Base-by-base conservation (phyloP, 30 jellyfish, hydroid and myxozoan species). In the Pseudorhiza aurosa region DNA sequence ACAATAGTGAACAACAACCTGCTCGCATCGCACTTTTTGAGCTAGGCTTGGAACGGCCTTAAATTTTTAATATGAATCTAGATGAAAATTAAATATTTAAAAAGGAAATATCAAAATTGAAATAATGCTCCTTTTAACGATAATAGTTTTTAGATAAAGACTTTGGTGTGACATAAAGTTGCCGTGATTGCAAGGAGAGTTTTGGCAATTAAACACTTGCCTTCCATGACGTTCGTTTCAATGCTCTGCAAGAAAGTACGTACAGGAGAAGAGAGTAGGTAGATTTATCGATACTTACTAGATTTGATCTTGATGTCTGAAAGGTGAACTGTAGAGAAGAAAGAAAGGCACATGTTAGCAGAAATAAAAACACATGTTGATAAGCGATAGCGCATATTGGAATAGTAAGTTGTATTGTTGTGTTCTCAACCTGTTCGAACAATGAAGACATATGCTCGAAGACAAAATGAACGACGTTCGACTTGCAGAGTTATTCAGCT, bases 391-490 rank as follows among this genome's bases (percentile, higher is more conserved):
- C 58, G 80, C 88, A 76, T 40, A 60, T 58, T 36, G 88, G 71
- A 58, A 73, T 73, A 73, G 62, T 55, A 62, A 73, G 86, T 30
- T 73, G 77, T 81, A 68, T 81, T 67, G 93, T 68, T 81, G 71
- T 81, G 25, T 65, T 33, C 90, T 63, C 82, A 78, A 78, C 90
- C 90, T 78, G 87, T 33, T 53, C 58, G 81, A 83, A 71, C 82
- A 58, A 71, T 27, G 93, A 76, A 81, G 93, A 81, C 84, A 67
- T 65, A 67, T 81, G 93, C 93, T 65, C 85, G 85, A 56, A 67
- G 85, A 81, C 77, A 55, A 64, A 63, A 78, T 46, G 75, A 64
- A 78, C 74, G 82, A 30, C 86, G 75, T 31, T 47, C 82, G 64
- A 30, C 72, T 42, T 40, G 84, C 60, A 68, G 72, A 65, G 85